Base-by-base conservation (phyloP, 2,113 vertebrate species). In the Anarhynchus alexandrinus region DNA sequence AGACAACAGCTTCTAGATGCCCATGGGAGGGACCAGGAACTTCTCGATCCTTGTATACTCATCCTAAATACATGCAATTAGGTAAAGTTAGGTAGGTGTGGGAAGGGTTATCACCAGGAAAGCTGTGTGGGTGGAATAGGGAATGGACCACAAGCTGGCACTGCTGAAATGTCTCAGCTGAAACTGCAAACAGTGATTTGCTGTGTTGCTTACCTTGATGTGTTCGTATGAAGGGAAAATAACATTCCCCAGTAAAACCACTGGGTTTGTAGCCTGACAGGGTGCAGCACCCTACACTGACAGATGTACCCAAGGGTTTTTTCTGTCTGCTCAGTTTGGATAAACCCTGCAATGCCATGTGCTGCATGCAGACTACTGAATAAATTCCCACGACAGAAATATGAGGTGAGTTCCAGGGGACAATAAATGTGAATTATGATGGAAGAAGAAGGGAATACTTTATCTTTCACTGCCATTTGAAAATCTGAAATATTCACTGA, bases 161-260 rank as follows among this genome's bases (percentile, higher is more conserved):
- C 55, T 94, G 73, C 85, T 76, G 78, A 79, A 85, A 84, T 79
- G 52, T 74, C 90, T 96, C 77, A 55, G 69, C 73, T 94, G 64
- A 70, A 84, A 74, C 30, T 22, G 83, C 45, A 71, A 66, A 15
- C 29, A 58, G 52, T 4, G 21, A 64, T 82, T 55, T 76, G 52
- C 78, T 71, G 29, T 16, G 32, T 67, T 78, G 18, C 73, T 87
- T 91, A 6, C 42, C 82, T 58, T 10, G 57, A 32, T 62, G 25
- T 14, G n/a, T 52, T 81, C 38, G 15, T 42, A 29, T 45, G 57
- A 71, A 90, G n/a, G 70, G 62, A 85, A 85, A 92, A 72, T 72
- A 21, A 45, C 30, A 59, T 51, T 74, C 17, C 47, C 34, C 27
- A 22, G 43, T 27, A 36, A 82, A 79, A 23, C 3, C 65, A 15